Base-by-base conservation (phyloP, 37 sponge, comb jelly and placozoan genomes). In the Tethya wilhelma region DNA sequence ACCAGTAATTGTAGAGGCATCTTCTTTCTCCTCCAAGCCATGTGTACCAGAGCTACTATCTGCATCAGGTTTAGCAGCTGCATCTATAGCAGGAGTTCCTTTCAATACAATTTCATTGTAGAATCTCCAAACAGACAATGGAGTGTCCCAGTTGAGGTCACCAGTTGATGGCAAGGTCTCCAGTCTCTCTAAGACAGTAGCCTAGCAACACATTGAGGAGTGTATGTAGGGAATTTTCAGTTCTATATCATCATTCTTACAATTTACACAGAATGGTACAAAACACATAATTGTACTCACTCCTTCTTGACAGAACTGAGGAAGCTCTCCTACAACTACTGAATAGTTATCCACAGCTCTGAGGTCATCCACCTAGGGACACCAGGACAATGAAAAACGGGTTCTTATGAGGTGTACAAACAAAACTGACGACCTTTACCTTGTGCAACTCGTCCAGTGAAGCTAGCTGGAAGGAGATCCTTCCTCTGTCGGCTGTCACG, bases 291-390 rank as follows among this genome's bases (percentile, higher is more conserved):
- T n/a, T n/a, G n/a, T n/a, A n/a, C n/a, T n/a, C 23, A 80, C 70
- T 59, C 58, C 80, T 5, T 79, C 74, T 30, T 78, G 64, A 38
- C 90, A 87, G 46, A 75, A 80, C 7, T 69, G 46, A 17, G 59
- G 36, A 7, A 74, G 25, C 2, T 78, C 58, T 30, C 39, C 59
- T 2, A 89, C 85, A 12, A 83, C 20, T 32, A 83, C 90, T 23
- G 49, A 44, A 33, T 44, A 67, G 58, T 89, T 81, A 62, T 89
- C 90, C 6, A 83, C 65, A n/a, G 83, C 64, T 34, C 75, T 63
- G 2, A 89, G 43, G 5, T 39, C 38, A 12, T 39, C 53, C 40
- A 85, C 66, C 86, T 85, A 36, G n/a, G n/a, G 55, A 8, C 32
- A 79, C 17, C 1, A 42, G 14, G 33, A 20, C 29, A 23, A 22